Evolutionary conservation across 1,140 invertebrate species (phyloP).

Genomic region (Heliconius nattereri): DNA sequence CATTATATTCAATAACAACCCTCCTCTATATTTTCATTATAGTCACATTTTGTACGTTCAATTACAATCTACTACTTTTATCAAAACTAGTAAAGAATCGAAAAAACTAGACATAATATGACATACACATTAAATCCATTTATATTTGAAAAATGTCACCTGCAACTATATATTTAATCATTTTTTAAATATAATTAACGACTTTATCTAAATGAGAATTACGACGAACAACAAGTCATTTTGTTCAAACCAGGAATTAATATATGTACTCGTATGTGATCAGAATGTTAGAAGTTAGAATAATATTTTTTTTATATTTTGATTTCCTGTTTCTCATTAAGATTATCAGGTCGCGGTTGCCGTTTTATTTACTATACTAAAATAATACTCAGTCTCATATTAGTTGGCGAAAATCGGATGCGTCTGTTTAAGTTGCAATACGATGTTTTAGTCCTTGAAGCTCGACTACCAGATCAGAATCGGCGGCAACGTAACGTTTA

Average conservation of each 20-base stretch:
- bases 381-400: slow-evolving; percentile 79
- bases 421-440: slow-evolving; percentile 74
- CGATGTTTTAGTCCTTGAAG: slow-evolving; percentile 82
- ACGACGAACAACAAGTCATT: not conserved
- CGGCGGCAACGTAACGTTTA: slow-evolving; percentile 82
- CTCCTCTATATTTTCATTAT: slow-evolving; percentile 62
- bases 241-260: not conserved
- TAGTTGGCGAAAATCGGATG: slow-evolving; percentile 68
- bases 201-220: not conserved
- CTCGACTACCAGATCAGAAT: slow-evolving; percentile 82
- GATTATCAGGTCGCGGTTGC: slow-evolving; percentile 58
- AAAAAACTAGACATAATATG: slow-evolving; percentile 50
- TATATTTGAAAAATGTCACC: not conserved
- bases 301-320: slow-evolving; percentile 62
- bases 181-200: not conserved
- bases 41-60: slow-evolving; percentile 78
- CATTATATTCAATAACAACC: slow-evolving; percentile 47
- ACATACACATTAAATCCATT: slow-evolving; percentile 36
- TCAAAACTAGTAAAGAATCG: slow-evolving; percentile 64
- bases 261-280: not conserved
- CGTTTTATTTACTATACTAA: slow-evolving; percentile 68
- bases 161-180: not conserved
- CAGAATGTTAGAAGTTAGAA: not conserved
- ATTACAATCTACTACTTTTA: slow-evolving; percentile 45
- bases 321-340: slow-evolving; percentile 51